A percentile compares a stretch with the other conserved stretches of the same genome.
Evolutionary conservation across 64 coral and sea anemone genomes (phyloP).

Genomic region (Stichodactyla helianthus): DNA sequence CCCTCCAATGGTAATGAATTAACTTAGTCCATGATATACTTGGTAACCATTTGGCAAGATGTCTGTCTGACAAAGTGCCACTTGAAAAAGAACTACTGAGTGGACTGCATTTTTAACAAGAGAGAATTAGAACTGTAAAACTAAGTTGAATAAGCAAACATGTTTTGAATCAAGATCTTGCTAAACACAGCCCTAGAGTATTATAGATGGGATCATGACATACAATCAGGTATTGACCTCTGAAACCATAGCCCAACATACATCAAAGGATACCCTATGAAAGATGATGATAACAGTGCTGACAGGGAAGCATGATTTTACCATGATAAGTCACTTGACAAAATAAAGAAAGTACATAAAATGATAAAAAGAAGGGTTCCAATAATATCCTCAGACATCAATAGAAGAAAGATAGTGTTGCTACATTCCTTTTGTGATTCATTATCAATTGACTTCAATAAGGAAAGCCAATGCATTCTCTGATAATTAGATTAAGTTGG

Average conservation of each 20-base stretch:
- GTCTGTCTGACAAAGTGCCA: too few species aligned
- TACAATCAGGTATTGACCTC: neutral
- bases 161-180: neutral
- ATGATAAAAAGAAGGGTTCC: neutral
- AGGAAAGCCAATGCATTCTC: neutral
- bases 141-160: too few species aligned
- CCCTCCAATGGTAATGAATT: too few species aligned
- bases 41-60: too few species aligned
- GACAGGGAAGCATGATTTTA: neutral
- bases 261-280: slow-evolving; percentile 2
- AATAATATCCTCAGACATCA: neutral
- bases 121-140: too few species aligned
- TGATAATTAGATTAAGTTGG: neutral
- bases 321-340: neutral
- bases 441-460: neutral
- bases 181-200: neutral
- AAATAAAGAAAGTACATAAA: neutral
- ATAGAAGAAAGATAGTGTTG: neutral
- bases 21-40: too few species aligned
- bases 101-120: too few species aligned
- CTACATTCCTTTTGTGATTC: neutral
- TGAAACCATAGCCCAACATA: neutral
- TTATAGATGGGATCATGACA: neutral
- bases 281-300: neutral
- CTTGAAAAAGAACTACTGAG: too few species aligned